Evolutionary conservation across 2,888 invertebrate genomes (phyloP).

Genomic region (Zeuzera pyrina): DNA sequence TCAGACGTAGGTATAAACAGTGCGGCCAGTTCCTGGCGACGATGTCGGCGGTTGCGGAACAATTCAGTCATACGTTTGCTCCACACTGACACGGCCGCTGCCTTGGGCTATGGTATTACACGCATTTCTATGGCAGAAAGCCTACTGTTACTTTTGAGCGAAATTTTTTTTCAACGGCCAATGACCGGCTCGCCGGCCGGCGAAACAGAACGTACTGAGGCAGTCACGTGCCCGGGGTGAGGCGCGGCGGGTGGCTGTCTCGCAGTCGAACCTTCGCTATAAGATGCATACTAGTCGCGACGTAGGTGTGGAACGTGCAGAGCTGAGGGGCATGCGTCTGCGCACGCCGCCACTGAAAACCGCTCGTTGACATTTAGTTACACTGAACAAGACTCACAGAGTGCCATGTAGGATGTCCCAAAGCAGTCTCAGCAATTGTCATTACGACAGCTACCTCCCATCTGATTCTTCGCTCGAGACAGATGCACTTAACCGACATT

Average conservation of each 20-base stretch:
- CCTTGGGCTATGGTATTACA: conserved; percentile 40
- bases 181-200: conserved; percentile 63
- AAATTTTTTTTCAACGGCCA: conserved; percentile 56
- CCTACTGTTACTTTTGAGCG: conserved; percentile 36
- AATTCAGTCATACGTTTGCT: conserved; percentile 31
- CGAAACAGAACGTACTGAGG: conserved; percentile 51
- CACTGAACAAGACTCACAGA: conserved; percentile 49
- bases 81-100: conserved; percentile 26
- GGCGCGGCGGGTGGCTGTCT: conserved; percentile 51
- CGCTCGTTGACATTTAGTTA: conserved; percentile 39
- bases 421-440: conserved; percentile 62
- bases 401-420: conserved; percentile 72
- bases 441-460: conserved; percentile 65
- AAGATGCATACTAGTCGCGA: conserved; percentile 67
- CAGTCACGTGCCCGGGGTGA: conserved; percentile 73
- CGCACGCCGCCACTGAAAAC: conserved; percentile 36
- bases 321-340: conserved; percentile 57
- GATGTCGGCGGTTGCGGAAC: conserved; percentile 6
- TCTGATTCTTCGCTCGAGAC: conserved; percentile 67
- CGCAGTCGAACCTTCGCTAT: conserved; percentile 64
- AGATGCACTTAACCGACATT: conserved; percentile 66
- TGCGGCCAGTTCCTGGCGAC: conserved; percentile 1
- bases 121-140: conserved; percentile 52
- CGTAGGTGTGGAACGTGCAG: conserved; percentile 65
- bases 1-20: conserved; percentile 5